Evolutionary conservation across 2,888 invertebrate genomes (phyloP).

Genomic region (Germaria angustata): DNA sequence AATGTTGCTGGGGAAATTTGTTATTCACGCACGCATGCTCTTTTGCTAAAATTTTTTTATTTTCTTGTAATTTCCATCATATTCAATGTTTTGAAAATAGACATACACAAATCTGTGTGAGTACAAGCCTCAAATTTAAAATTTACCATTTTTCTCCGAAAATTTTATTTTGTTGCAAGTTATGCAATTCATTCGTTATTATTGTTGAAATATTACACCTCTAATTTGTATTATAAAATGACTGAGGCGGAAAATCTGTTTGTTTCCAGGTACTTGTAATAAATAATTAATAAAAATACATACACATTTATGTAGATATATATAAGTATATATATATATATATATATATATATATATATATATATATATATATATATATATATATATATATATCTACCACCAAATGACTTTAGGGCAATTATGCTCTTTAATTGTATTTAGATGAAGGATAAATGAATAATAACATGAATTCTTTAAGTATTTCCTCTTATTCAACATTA

Average conservation of each 20-base stretch:
- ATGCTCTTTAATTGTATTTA: no score
- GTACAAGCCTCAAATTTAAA: not conserved
- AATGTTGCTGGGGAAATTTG: slow-evolving; percentile 51
- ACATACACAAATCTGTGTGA: not conserved
- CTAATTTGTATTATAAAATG: slow-evolving; percentile 50
- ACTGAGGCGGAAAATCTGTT: slow-evolving; percentile 56
- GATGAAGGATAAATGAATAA: no score
- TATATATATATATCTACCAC: no score
- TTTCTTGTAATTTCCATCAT: slow-evolving; percentile 27
- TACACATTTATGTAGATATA: not conserved
- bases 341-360: no score
- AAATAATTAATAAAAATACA: not conserved
- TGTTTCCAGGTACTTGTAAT: not conserved
- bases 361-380: no score
- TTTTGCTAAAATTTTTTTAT: not conserved
- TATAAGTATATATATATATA: not conserved
- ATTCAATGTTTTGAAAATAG: slow-evolving; percentile 16
- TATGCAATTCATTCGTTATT: slow-evolving; percentile 37
- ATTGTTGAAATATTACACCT: slow-evolving; percentile 57
- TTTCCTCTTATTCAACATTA: no score
- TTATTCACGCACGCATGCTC: slow-evolving; percentile 63
- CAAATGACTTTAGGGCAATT: no score
- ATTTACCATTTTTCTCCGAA: slow-evolving; percentile 21
- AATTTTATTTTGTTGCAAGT: slow-evolving; percentile 29
- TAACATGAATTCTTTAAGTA: no score